phyloP scores from a whole-genome alignment of 2,888 invertebrate genomes.

The Nymphalis c-album region DNA sequence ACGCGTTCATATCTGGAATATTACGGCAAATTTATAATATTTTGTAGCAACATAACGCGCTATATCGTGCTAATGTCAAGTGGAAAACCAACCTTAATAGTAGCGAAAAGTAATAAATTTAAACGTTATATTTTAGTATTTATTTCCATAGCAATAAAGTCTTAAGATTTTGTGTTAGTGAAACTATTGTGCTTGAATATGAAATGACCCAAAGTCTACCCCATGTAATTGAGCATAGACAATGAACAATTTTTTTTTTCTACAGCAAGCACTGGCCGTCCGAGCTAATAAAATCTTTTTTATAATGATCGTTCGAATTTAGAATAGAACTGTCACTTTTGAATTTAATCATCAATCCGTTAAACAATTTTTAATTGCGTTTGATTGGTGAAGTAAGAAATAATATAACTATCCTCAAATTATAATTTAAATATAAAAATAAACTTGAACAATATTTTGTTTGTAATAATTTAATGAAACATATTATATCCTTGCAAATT shows the following conservation, averaged over 20 bases:
- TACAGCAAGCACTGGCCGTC: slow-evolving; percentile 44
- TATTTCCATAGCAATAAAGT: slow-evolving; percentile 33
- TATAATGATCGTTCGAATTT: slow-evolving; percentile 29
- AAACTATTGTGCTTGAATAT: slow-evolving; percentile 38
- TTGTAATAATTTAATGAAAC: no score
- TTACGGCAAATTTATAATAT: no score
- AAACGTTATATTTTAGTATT: slow-evolving; percentile 26
- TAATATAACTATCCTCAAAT: not conserved
- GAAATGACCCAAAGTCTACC: slow-evolving; percentile 47
- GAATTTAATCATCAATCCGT: not conserved
- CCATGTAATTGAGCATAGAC: slow-evolving; percentile 55
- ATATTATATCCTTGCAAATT: no score
- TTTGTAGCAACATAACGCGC: not conserved
- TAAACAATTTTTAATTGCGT: no score
- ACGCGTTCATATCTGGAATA: no score
- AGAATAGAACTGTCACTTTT: slow-evolving; percentile 32
- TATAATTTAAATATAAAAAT: not conserved
- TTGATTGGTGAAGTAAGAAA: no score
- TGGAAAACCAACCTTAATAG: slow-evolving; percentile 10
- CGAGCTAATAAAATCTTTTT: slow-evolving; percentile 45
- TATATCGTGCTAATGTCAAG: not conserved
- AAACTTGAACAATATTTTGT: no score
- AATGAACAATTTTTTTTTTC: slow-evolving; percentile 53
- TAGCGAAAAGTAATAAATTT: slow-evolving; percentile 14
- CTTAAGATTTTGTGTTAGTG: slow-evolving; percentile 25